A percentile compares a stretch with the other conserved stretches of the same genome.
phyloP scores from a whole-genome alignment of 2,113 vertebrate species.

The Trachemys scripta region DNA sequence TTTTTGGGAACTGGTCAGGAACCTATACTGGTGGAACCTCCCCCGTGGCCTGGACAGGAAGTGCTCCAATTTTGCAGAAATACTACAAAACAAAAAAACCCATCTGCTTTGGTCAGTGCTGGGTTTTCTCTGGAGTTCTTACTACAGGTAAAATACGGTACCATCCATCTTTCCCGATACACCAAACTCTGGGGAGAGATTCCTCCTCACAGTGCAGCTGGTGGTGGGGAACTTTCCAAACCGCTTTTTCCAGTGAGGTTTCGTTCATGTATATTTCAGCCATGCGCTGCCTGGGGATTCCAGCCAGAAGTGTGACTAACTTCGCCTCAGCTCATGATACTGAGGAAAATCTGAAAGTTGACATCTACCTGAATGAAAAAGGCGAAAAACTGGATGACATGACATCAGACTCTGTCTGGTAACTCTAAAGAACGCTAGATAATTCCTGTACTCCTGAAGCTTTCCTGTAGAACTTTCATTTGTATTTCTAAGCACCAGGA shows the following conservation, averaged over 20 bases:
- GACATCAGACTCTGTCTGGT: constrained; percentile 76
- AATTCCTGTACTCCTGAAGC: accelerated
- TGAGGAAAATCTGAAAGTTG: constrained; percentile 73
- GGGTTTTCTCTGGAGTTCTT: constrained; percentile 79
- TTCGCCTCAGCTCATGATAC: constrained; percentile 81
- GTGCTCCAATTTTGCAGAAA: constrained; percentile 69
- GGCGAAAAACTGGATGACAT: constrained; percentile 42
- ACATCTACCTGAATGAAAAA: constrained; percentile 53
- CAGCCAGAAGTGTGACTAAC: constrained; percentile 74
- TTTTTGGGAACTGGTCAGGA: constrained; percentile 75
- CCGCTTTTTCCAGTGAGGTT: not conserved
- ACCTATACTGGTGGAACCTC: constrained; percentile 29
- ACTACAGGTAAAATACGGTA: constrained; percentile 67
- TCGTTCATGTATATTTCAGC: constrained; percentile 64
- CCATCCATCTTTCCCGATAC: not conserved
- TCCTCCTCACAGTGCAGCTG: accelerated
- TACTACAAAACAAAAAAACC: constrained; percentile 55
- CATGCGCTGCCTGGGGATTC: constrained; percentile 80
- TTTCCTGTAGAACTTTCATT: not conserved
- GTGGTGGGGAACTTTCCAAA: not conserved
- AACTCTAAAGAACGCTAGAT: not conserved
- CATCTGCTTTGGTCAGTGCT: constrained; percentile 69
- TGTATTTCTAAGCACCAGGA: accelerated
- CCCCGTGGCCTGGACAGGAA: constrained; percentile 72
- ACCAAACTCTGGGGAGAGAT: not conserved